Conservation (phyloP, 1,140 invertebrate species). For the Chironomus tepperi region DNA sequence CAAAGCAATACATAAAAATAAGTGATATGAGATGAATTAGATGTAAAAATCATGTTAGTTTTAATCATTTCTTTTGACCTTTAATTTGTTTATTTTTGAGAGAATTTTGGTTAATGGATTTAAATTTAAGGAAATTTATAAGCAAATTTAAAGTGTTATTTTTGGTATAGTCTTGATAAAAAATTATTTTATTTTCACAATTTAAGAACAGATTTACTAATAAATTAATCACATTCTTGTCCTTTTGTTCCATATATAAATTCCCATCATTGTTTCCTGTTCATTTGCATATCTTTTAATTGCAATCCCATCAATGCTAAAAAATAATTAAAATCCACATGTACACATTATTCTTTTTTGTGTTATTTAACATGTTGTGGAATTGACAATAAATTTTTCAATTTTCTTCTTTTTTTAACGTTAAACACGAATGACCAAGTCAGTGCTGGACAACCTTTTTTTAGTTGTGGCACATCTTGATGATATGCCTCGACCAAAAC, state of each 20-base stretch:
- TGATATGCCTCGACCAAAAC: too few relatives aligned
- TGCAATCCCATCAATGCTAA: too few relatives aligned
- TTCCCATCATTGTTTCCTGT: background rate
- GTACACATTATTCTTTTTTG: too few relatives aligned
- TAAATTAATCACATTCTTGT: background rate
- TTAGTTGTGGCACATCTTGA: too few relatives aligned
- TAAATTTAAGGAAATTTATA: background rate
- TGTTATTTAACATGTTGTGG: too few relatives aligned
- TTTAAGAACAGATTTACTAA: background rate
- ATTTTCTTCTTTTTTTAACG: too few relatives aligned
- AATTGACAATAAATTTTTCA: too few relatives aligned
- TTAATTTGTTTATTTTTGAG: background rate
- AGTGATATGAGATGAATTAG: background rate
- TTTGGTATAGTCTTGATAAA: too few relatives aligned
- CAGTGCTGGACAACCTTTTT: too few relatives aligned
- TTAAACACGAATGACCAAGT: too few relatives aligned
- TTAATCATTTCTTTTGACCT: background rate
- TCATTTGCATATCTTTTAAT: background rate
- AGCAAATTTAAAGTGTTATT: background rate
- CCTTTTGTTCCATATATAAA: background rate
- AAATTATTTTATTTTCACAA: too few relatives aligned
- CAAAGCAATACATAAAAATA: background rate
- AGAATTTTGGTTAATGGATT: background rate
- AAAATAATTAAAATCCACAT: too few relatives aligned
- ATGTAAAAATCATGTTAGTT: background rate